Evolutionary conservation across 2,888 invertebrate species (phyloP), one percentile per base, ranked within the genome.

Genomic region (Rhyacophila evoluta): DNA sequence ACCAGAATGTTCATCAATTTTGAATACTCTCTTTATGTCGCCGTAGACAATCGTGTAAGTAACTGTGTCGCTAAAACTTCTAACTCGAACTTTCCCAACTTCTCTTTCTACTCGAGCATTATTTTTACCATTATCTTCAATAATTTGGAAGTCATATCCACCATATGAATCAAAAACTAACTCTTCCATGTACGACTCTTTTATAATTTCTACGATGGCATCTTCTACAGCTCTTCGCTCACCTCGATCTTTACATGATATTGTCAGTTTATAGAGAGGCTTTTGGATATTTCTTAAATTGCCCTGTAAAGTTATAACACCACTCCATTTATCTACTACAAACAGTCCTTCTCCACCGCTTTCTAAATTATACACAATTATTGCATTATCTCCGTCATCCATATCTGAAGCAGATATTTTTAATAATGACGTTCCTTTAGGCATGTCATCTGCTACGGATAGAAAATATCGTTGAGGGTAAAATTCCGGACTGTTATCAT

Each of bases 401-500:
- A 92, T 91, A 89, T 98, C 98, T 76, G 90, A 92, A 1, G 98
- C 98, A 75, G 91, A 92, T 19, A 98, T 93, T 87, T 93, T 93
- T 15, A 95, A 86, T 83, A 97, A 87, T 68, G 91, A 90, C 28
- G 92, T 91, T 15, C 94, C 94, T 19, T 91, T 86, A 77, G 91
- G 87, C 37, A 92, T 87, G 85, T 94, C 93, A 84, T 95, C 94
- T 37, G 92, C 89, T 67, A 97, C 89, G 67, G 93, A 91, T 83
- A 95, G 91, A 85, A 97, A 94, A 87, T 98, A 98, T 84, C 93
- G 92, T 85, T 92, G 92, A 0, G 98, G 98, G 88, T 98, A 98
- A 89, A 98, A 98, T 84, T 93, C 92, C 0, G 98, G 98, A 84
- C 92, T 92, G 86, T 98, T 98, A 87, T 98, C 98, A 86, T 98